These are phyloP conservation scores for Mesorhabditis spiculigera DNA, from an alignment of 2,888 invertebrate species.

Conservation along the genomic window DNA sequence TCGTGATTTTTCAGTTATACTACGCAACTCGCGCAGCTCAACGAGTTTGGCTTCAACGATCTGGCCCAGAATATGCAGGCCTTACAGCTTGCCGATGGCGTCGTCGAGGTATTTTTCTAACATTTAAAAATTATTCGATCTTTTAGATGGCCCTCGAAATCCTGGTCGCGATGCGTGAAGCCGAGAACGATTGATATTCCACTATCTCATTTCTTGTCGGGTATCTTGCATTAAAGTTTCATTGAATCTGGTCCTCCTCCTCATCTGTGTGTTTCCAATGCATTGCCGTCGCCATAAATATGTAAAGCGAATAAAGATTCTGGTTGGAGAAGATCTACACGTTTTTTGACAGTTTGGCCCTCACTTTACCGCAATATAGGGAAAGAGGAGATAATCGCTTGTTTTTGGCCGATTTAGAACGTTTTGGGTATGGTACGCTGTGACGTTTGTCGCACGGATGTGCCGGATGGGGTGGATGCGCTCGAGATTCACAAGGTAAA, in stretches of 20 bases:
- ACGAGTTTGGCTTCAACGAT: slow-evolving; percentile 83
- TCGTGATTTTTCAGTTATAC: not conserved
- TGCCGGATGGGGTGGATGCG: not conserved
- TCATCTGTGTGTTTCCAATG: too few species aligned
- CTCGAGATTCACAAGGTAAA: not conserved
- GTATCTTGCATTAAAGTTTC: too few species aligned
- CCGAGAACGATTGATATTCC: not conserved
- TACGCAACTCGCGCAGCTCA: slow-evolving; percentile 69
- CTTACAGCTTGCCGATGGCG: slow-evolving; percentile 75
- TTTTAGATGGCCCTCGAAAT: not conserved
- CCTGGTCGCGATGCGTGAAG: not conserved
- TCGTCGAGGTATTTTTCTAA: slow-evolving; percentile 71
- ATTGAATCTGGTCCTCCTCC: too few species aligned
- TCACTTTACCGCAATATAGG: not conserved
- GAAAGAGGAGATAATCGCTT: not conserved
- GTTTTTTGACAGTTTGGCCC: too few species aligned
- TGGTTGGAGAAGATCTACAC: not conserved
- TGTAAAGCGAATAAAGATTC: not conserved
- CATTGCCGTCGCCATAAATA: not conserved
- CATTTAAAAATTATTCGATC: not conserved
- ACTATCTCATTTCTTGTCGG: too few species aligned
- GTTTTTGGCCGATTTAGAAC: not conserved
- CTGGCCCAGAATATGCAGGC: slow-evolving; percentile 81
- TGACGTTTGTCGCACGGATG: not conserved
- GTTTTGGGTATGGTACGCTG: not conserved